Evolutionary conservation across 2,888 invertebrate species (phyloP).

Genomic region (Leptopilina drosophilae): DNA sequence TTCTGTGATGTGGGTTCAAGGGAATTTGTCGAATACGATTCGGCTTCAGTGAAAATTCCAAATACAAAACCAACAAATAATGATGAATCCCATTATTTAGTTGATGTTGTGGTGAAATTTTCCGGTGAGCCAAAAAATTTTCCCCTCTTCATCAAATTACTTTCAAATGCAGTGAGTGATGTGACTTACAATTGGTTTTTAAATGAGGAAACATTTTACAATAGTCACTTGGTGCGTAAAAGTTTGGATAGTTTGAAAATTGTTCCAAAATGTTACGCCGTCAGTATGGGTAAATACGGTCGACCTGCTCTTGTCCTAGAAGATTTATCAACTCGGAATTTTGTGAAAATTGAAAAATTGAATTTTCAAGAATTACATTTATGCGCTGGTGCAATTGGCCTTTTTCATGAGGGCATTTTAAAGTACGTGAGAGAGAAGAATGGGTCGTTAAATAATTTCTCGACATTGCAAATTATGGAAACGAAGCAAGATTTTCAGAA

Average conservation of each 20-base stretch:
- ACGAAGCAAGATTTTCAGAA: background rate
- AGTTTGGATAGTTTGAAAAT: conserved; percentile 51
- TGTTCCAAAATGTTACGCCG: conserved; percentile 66
- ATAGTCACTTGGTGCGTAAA: conserved; percentile 61
- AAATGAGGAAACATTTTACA: conserved; percentile 72
- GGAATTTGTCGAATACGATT: conserved; percentile 71
- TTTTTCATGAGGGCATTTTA: conserved; percentile 67
- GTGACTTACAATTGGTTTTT: conserved; percentile 61
- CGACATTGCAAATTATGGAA: conserved; percentile 40
- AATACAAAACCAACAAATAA: conserved; percentile 33
- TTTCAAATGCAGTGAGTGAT: conserved; percentile 47
- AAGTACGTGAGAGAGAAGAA: conserved; percentile 62
- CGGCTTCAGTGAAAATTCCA: conserved; percentile 56
- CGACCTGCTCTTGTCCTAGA: conserved; percentile 69
- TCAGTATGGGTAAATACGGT: conserved; percentile 70
- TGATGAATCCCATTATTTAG: conserved; percentile 57
- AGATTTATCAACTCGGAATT: conserved; percentile 65
- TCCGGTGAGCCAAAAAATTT: conserved; percentile 66
- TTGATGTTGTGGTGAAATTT: conserved; percentile 61
- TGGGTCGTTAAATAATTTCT: conserved; percentile 63
- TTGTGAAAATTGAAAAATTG: conserved; percentile 54
- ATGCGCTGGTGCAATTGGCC: conserved; percentile 61
- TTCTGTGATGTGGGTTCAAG: conserved; percentile 70
- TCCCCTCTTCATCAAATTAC: conserved; percentile 66
- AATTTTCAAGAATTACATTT: conserved; percentile 64